Percentiles rank a stretch among this genome's conserved stretches.
Evolutionary conservation across 1,140 invertebrate species (phyloP).

Genomic region (Drosophila punjabiensis): DNA sequence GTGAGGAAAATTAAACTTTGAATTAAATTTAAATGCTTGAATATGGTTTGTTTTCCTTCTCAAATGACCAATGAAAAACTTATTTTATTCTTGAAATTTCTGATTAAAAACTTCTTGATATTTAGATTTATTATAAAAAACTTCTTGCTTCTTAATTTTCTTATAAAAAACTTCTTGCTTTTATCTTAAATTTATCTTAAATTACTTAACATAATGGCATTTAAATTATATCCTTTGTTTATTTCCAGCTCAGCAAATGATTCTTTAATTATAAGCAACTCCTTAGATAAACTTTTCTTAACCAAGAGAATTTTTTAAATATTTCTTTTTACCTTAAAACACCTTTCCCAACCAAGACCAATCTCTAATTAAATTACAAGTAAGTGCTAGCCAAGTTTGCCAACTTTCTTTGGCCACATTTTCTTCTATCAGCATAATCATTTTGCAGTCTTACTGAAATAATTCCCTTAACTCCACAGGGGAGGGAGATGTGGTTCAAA

Average conservation of each 20-base stretch:
- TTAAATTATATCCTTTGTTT: too few species aligned
- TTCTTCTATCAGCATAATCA: slow-evolving; percentile 48
- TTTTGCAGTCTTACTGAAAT: slow-evolving; percentile 41
- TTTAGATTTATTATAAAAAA: not conserved
- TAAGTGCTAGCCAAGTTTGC: slow-evolving; percentile 9
- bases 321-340: not conserved
- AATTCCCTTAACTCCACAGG: slow-evolving; percentile 16
- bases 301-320: not conserved
- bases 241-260: not conserved
- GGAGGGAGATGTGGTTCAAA: not conserved
- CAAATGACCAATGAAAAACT: too few species aligned
- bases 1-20: slow-evolving; percentile 1
- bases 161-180: not conserved
- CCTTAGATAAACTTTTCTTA: not conserved
- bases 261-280: not conserved
- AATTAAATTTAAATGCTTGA: not conserved
- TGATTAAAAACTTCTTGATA: too few species aligned
- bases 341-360: not conserved
- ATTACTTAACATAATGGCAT: not conserved
- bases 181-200: not conserved
- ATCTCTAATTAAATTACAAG: slow-evolving; percentile 26
- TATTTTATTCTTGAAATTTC: too few species aligned
- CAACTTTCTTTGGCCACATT: slow-evolving; percentile 39
- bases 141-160: not conserved
- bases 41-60: too few species aligned